phyloP scores from a whole-genome alignment of 2,113 vertebrate genomes.

The Arothron firmamentum region DNA sequence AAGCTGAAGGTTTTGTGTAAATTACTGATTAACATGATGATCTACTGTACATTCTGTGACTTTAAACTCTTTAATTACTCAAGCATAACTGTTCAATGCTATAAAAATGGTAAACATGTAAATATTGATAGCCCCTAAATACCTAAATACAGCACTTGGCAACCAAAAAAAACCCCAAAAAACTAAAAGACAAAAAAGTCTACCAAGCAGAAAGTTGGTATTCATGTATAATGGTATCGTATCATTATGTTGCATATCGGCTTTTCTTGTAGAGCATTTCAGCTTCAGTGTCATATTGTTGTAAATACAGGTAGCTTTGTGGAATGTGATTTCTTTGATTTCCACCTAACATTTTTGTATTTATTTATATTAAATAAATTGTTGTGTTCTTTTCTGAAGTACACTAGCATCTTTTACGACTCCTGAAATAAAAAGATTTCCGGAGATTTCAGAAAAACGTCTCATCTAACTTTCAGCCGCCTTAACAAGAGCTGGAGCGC shows the following conservation, averaged over 20 bases:
- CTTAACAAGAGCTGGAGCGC: background rate
- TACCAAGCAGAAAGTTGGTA: background rate
- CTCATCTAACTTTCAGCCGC: background rate
- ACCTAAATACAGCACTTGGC: background rate
- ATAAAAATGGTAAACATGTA: conserved; percentile 16
- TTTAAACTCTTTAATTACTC: conserved; percentile 3
- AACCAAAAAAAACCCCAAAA: conserved; percentile 7
- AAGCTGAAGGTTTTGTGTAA: background rate
- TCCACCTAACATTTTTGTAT: conserved; percentile 52
- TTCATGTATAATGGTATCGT: background rate
- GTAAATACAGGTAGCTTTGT: conserved; percentile 30
- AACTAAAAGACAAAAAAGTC: background rate
- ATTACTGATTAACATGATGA: conserved; percentile 14
- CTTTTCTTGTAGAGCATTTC: conserved; percentile 44
- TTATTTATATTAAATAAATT: conserved; percentile 61
- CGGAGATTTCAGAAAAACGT: background rate
- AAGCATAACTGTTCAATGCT: conserved; percentile 3
- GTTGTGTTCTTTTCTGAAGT: conserved; percentile 21
- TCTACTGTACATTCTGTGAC: conserved; percentile 3
- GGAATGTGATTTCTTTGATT: conserved; percentile 42
- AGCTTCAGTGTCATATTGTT: conserved; percentile 27
- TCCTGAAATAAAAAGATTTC: no score
- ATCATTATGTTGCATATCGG: no score
- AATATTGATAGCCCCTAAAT: conserved; percentile 20
- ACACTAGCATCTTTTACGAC: no score